Evolutionary conservation across 2,888 invertebrate species (phyloP), one percentile per base, ranked within the genome.

Genomic region (Cylindroiulus punctatus): DNA sequence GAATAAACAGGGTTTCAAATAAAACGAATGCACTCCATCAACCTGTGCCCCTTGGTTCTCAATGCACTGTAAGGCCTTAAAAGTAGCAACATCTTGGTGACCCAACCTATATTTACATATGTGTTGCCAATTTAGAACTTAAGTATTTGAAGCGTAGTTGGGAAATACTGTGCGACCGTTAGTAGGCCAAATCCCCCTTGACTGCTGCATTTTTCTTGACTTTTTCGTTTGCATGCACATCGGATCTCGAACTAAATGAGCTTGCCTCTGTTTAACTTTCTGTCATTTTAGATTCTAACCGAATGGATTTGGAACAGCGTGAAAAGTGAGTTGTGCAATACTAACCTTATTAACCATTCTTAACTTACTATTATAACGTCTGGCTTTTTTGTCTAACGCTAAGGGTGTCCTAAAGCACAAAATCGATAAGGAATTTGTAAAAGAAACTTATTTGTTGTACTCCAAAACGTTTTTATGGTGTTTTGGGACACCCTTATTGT

Each of bases 291-390:
- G 86, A 86, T 65, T 86, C 44, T 36, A 86, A 86, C 81, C 47
- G 82, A 84, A 86, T 86, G 86, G 86, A 86, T 84, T 86, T 86
- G 86, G 86, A 86, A 22, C 86, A 47, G 36, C 83, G 86, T 40
- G 86, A 86, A 84, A 86, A 82, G 86, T 86, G 47, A 84, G 84
- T 84, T 65, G 76, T 76, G 30, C 12, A 76, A 76, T 26, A 14
- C 26, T 76, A 52, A 26, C 76, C 30, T 42, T 47, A 52, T 84
- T 84, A 52, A 52, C 84, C 32, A 52, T 52, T 84, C 52, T 52
- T 52, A 30, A 32, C 83, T 22, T 10, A 40, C 76, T 76, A 7
- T 83, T 40, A n/a, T 1, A 52, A 32, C 47, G 52, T 30, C 52
- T 47, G 84, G 84, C 52, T 52, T 52, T n/a, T n/a, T 17, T 26